Base-by-base conservation (phyloP, 1,140 invertebrate species). In the Cheumatopsyche charites region DNA sequence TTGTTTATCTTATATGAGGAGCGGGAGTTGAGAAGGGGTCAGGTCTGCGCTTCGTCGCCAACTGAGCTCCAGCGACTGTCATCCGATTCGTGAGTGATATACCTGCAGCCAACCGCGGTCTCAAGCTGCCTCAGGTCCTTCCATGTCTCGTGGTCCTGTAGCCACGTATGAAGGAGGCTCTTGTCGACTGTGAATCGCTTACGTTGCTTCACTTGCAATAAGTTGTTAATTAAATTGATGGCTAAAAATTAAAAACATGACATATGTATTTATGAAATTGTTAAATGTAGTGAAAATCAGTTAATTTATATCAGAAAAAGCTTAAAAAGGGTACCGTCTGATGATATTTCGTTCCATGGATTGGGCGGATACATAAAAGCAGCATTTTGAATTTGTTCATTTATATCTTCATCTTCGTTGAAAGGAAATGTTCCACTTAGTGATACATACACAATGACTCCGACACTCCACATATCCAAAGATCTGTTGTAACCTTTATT, bases 401-500 rank as follows among this genome's bases (percentile, higher is more conserved):
- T 95, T 73, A 99, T 99, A 82, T 99, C 97, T 86, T 99, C 98
- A 84, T 99, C 97, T 84, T 99, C 97, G 82, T 99, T 98, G 82
- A 99, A 99, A 41, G 97, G 97, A 86, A 99, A 99, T 0, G 97
- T 99, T 68, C 97, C 97, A 78, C 94, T 97, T 36, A 98, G 84
- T 76, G 95, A 97, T 17, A 93, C 98, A 82, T 99, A 99, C 62
- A 99, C 91, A 76, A 99, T 98, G 0, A 99, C 98, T 21, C 98
- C 98, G 62, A 98, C 96, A 78, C 95, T 97, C 98, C 98, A 99
- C 97, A 99, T 99, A 84, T 99, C 98, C 75, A 99, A 84, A 0
- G 96, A 98, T 19, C 97, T 87, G 84, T 99, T 99, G 85, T 99
- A 99, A 11, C 97, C 96, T 84, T 99, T 99, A 82, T 98, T 98